Base-by-base conservation (phyloP, 2,797 vertebrate genomes). In the Coregonus sp. region DNA sequence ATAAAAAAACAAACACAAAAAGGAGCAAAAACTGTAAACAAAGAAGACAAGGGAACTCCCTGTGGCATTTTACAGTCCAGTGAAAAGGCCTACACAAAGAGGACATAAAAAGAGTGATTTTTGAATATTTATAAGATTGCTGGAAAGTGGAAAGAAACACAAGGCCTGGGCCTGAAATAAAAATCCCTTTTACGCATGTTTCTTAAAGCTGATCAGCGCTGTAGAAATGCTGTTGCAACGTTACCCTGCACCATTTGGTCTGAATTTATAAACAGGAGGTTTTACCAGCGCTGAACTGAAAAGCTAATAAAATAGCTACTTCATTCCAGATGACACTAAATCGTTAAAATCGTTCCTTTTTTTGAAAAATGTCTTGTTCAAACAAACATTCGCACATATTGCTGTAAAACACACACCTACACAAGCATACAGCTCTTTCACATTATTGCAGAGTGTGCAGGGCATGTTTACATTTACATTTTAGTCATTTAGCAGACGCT, bases 211-310 rank as follows among this genome's bases (percentile, higher is more conserved):
- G 67, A 88, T 88, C 73, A 82, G 79, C 68, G 40, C 75, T 61
- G 70, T 85, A 81, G 73, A 92, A 91, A 84, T 35, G 80, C 86
- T 89, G 82, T 88, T 69, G 81, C 85, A 82, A 84, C 33, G 78
- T 63, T 82, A 76, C 70, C 78, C 72, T 66, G 78, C 61, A 83
- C 84, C 78, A 82, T 89, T 81, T 86, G 20, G 47, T 61, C 47
- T 66, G 76, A 83, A 90, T 87, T 86, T 83, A 88, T 81, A 1
- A 1, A 56, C 11, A 50, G 54, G 75, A 76, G 1, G 59, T 52
- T 7, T 0, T n/a, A 59, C 5, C 5, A 78, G 59, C 31, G 50
- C 71, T 78, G 75, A 86, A 80, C 61, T 69, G 75, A 74, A 83
- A 80, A 81, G 70, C 77, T 74, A 76, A 85, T 83, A 85, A 79